phyloP scores from a whole-genome alignment of 1,140 invertebrate genomes.

The Drosophila ananassae region DNA sequence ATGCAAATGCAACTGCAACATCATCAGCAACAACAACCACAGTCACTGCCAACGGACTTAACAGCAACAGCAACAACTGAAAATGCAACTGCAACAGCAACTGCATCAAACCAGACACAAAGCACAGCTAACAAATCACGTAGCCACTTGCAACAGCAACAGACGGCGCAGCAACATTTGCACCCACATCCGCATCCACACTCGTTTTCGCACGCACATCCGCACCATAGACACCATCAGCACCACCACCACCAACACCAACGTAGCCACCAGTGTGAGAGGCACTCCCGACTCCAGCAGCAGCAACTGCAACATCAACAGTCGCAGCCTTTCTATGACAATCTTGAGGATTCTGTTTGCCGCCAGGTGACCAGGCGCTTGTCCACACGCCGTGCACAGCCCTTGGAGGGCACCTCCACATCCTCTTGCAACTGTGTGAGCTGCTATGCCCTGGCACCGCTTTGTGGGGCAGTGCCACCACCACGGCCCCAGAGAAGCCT shows the following conservation, averaged over 20 bases:
- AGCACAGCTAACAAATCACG: slow-evolving; percentile 64
- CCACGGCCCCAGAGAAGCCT: slow-evolving; percentile 72
- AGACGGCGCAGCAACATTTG: slow-evolving; percentile 29
- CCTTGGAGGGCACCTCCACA: slow-evolving; percentile 12
- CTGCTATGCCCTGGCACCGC: slow-evolving; percentile 76
- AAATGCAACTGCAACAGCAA: slow-evolving; percentile 58
- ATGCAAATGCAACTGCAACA: slow-evolving; percentile 48
- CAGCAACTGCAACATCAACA: slow-evolving; percentile 35
- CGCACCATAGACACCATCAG: slow-evolving; percentile 45
- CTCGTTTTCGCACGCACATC: slow-evolving; percentile 45
- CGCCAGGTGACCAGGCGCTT: slow-evolving; percentile 51
- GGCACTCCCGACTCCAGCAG: slow-evolving; percentile 35
- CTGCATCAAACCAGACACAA: slow-evolving; percentile 62
- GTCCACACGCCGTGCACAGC: slow-evolving; percentile 51
- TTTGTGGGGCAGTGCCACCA: slow-evolving; percentile 69
- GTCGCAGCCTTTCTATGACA: slow-evolving; percentile 55
- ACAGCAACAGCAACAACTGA: slow-evolving; percentile 53
- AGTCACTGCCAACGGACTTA: slow-evolving; percentile 77
- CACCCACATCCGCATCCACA: slow-evolving; percentile 38
- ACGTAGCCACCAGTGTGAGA: slow-evolving; percentile 26
- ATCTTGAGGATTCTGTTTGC: slow-evolving; percentile 60
- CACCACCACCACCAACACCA: slow-evolving; percentile 39
- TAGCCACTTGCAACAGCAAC: slow-evolving; percentile 44
- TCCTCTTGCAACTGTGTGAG: slow-evolving; percentile 74
- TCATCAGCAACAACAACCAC: slow-evolving; percentile 61